These are phyloP conservation scores for Drosophila paramelanica DNA, from an alignment of 2,888 invertebrate genomes.

Conservation along the genomic window DNA sequence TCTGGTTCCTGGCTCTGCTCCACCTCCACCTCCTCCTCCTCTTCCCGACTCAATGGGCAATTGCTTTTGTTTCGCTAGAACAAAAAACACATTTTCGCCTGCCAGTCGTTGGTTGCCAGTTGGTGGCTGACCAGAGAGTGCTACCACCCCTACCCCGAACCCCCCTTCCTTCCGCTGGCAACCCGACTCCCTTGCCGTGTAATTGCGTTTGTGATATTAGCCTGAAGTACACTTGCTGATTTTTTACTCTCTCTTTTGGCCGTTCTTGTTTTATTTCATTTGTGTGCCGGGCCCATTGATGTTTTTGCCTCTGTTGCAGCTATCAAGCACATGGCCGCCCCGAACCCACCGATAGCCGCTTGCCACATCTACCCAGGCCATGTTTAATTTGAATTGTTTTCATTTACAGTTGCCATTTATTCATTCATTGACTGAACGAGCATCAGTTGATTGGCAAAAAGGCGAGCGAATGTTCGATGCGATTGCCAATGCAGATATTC, in stretches of 20 bases:
- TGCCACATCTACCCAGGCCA: slow-evolving; percentile 31
- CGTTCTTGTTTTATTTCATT: slow-evolving; percentile 31
- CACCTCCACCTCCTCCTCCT: slow-evolving; percentile 15
- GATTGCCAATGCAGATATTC: slow-evolving; percentile 10
- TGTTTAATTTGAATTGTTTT: slow-evolving; percentile 81
- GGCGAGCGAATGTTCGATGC: slow-evolving; percentile 21
- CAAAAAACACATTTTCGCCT: slow-evolving; percentile 60
- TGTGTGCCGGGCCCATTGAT: slow-evolving; percentile 58
- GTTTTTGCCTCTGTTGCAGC: slow-evolving; percentile 65
- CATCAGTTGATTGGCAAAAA: slow-evolving; percentile 69
- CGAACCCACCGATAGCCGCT: neutral
- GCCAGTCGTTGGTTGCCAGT: slow-evolving; percentile 14
- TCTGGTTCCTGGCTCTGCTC: slow-evolving; percentile 20
- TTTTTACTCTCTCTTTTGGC: slow-evolving; percentile 24
- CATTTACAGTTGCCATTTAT: slow-evolving; percentile 80
- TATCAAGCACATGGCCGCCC: slow-evolving; percentile 66
- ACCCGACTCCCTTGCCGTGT: slow-evolving; percentile 55
- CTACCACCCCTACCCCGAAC: neutral
- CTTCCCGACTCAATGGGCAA: slow-evolving; percentile 56
- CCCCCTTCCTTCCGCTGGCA: neutral
- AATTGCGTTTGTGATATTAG: slow-evolving; percentile 81
- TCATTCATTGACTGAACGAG: slow-evolving; percentile 66
- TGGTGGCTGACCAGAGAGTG: slow-evolving; percentile 39
- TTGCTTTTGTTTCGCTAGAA: slow-evolving; percentile 70
- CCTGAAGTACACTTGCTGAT: slow-evolving; percentile 71